phyloP scores from a whole-genome alignment of 2,113 vertebrate species.

The Gadus macrocephalus region DNA sequence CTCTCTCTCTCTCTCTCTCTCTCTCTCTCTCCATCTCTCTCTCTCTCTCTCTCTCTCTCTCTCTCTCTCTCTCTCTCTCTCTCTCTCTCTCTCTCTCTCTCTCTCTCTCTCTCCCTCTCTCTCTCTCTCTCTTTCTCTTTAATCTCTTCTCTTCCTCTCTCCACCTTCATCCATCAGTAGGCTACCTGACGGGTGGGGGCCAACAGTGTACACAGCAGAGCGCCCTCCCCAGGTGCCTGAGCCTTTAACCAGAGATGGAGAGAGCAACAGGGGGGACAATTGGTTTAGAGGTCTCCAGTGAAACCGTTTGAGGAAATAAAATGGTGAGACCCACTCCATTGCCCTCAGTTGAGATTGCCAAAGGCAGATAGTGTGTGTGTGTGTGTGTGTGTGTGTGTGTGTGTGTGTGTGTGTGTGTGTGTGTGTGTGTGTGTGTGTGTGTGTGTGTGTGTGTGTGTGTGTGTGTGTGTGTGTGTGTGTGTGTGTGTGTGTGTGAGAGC shows the following conservation, averaged over 20 bases:
- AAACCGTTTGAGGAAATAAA: slow-evolving; percentile 35
- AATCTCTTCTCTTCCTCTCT: slow-evolving; percentile 15
- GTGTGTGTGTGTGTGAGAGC: slow-evolving; percentile 5
- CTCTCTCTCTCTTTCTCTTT: neutral
- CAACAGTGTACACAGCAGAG: slow-evolving; percentile 28
- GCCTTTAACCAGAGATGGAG: neutral
- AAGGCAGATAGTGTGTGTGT: slow-evolving; percentile 17
- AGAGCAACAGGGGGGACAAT: slow-evolving; percentile 17
- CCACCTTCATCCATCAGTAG: slow-evolving; percentile 25
- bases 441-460: slow-evolving; percentile 8
- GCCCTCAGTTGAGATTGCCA: slow-evolving; percentile 5
- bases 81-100: too few species aligned
- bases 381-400: slow-evolving; percentile 7
- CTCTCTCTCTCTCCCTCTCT: too few species aligned
- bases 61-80: too few species aligned
- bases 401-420: slow-evolving; percentile 1
- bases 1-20: too few species aligned
- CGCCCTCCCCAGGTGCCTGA: slow-evolving; percentile 8
- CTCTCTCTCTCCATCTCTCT: too few species aligned
- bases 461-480: slow-evolving; percentile 3
- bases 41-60: too few species aligned
- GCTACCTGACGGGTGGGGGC: slow-evolving; percentile 31
- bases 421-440: slow-evolving; percentile 3
- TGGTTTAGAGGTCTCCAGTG: slow-evolving; percentile 52
- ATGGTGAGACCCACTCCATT: slow-evolving; percentile 50